A percentile compares a stretch with the other conserved stretches of the same genome.
phyloP scores from a whole-genome alignment of 2,888 invertebrate genomes.

The Gnatocerus cornutus region DNA sequence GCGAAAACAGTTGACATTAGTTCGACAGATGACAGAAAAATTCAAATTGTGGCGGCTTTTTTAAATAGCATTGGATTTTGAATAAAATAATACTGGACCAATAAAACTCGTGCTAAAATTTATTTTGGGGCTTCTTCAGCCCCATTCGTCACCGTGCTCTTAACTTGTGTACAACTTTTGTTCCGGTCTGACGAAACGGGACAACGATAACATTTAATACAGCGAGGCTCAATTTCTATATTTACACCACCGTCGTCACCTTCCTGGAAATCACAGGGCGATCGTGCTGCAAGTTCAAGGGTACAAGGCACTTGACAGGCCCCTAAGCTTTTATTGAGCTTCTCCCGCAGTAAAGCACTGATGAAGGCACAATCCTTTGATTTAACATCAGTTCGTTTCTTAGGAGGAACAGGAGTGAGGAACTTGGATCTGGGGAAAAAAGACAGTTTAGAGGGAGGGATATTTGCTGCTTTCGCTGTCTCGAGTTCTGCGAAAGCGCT shows the following conservation, averaged over 20 bases:
- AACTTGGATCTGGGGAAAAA: slow-evolving; percentile 13
- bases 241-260: neutral
- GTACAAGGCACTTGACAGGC: neutral
- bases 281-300: neutral
- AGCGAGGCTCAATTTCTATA: neutral
- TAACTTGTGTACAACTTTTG: neutral
- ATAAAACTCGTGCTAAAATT: too few relatives aligned
- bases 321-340: neutral
- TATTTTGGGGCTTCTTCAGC: too few relatives aligned
- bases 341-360: neutral
- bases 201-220: neutral
- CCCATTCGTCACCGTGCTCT: too few relatives aligned
- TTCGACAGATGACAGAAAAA: too few relatives aligned
- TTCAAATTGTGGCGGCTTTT: too few relatives aligned
- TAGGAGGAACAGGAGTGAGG: neutral
- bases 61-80: too few relatives aligned
- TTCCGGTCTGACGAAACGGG: neutral
- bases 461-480: slow-evolving; percentile 68
- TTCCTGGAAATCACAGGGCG: neutral
- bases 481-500: slow-evolving; percentile 71
- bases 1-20: too few relatives aligned
- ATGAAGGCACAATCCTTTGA: neutral
- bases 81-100: too few relatives aligned
- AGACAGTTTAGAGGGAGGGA: slow-evolving; percentile 59
- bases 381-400: neutral